Percentiles rank a stretch among this genome's conserved stretches.
Evolutionary conservation across 2,888 invertebrate genomes (phyloP).

Genomic region (Dryadula phaetusa): DNA sequence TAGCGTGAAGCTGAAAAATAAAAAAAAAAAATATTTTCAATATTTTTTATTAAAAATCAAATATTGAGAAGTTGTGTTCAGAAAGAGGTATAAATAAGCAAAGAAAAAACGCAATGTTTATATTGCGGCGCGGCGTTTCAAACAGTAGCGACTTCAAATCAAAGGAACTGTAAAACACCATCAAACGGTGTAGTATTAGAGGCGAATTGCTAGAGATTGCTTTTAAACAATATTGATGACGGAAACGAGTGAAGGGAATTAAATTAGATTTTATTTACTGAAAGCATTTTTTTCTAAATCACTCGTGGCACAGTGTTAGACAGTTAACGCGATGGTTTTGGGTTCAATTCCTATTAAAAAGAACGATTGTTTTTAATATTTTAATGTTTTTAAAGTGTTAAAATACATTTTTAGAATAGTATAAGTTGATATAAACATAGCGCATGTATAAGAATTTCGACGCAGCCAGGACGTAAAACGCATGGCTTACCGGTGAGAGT

Average conservation of each 20-base stretch:
- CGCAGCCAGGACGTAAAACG: too few relatives aligned
- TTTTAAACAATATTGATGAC: slow-evolving; percentile 31
- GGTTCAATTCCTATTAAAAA: too few relatives aligned
- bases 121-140: slow-evolving; percentile 32
- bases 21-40: not conserved
- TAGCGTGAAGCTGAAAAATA: too few relatives aligned
- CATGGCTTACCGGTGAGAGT: too few relatives aligned
- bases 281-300: not conserved
- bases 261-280: slow-evolving; percentile 11
- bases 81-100: slow-evolving; percentile 21
- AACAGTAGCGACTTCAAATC: slow-evolving; percentile 41
- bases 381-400: too few relatives aligned
- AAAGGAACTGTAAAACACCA: slow-evolving; percentile 43
- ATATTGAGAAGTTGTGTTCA: not conserved
- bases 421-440: too few relatives aligned
- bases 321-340: not conserved
- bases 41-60: not conserved
- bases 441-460: too few relatives aligned
- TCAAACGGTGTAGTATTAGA: slow-evolving; percentile 35
- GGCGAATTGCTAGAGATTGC: slow-evolving; percentile 33
- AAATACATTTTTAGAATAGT: too few relatives aligned
- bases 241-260: slow-evolving; percentile 18
- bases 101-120: slow-evolving; percentile 38
- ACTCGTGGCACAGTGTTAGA: not conserved
- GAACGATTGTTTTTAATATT: too few relatives aligned